Percentiles rank a stretch among this genome's conserved stretches.
These are phyloP conservation scores for Polydrusus cervinus DNA, from an alignment of 2,888 invertebrate species.

Conservation along the genomic window DNA sequence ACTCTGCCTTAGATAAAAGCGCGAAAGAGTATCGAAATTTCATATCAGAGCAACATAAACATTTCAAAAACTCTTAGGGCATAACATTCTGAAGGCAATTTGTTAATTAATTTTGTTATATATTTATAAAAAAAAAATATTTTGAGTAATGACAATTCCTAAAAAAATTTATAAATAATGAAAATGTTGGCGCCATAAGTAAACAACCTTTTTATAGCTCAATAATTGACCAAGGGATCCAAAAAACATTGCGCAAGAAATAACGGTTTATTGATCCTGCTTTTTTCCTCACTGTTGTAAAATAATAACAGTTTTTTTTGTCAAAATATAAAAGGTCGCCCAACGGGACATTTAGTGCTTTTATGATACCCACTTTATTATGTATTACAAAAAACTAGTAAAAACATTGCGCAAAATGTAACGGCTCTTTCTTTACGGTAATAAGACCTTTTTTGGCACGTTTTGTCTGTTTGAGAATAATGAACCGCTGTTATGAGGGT, in stretches of 20 bases:
- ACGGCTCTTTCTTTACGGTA: background rate
- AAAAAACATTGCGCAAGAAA: conserved; percentile 1
- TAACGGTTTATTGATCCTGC: background rate
- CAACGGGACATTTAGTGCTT: background rate
- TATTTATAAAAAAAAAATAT: no score
- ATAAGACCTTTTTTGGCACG: conserved; percentile 27
- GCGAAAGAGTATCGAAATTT: no score
- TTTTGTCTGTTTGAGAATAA: conserved; percentile 27
- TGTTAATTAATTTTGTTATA: no score
- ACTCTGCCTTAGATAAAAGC: no score
- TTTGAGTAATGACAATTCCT: no score
- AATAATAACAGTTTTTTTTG: conserved; percentile 15
- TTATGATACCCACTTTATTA: conserved; percentile 15
- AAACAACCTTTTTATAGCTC: background rate
- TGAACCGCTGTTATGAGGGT: conserved; percentile 7
- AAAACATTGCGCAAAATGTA: conserved; percentile 12
- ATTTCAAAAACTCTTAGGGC: no score
- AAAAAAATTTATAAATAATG: no score
- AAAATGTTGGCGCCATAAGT: background rate
- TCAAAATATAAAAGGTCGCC: background rate
- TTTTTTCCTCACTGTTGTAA: background rate
- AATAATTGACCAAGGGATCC: background rate
- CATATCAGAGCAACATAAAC: no score
- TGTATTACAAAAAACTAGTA: background rate
- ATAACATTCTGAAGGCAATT: no score